Evolutionary conservation across 2,113 vertebrate genomes (phyloP).

Genomic region (Furnarius figulus): DNA sequence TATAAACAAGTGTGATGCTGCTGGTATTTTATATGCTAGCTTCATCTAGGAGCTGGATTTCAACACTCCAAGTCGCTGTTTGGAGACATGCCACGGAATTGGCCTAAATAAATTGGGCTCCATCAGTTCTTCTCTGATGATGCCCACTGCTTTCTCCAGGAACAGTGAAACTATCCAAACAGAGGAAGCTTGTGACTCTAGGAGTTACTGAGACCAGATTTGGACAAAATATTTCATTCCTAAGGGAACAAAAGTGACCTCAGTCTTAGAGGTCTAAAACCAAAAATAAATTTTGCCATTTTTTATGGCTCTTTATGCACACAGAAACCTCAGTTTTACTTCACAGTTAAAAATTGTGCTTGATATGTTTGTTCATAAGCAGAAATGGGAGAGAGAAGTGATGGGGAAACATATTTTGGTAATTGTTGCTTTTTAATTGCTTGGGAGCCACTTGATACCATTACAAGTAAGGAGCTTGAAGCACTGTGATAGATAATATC

Average conservation of each 20-base stretch:
- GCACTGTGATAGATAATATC: slow-evolving; percentile 38
- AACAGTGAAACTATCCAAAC: not conserved
- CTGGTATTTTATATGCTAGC: not conserved
- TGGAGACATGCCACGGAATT: not conserved
- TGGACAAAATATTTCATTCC: slow-evolving; percentile 38
- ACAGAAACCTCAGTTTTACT: not conserved
- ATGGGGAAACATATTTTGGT: not conserved
- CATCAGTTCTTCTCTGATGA: not conserved
- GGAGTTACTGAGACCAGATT: slow-evolving; percentile 1
- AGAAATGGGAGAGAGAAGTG: not conserved
- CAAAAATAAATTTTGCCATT: slow-evolving; percentile 5
- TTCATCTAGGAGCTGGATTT: not conserved
- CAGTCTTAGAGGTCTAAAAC: not conserved
- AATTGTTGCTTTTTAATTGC: slow-evolving; percentile 10
- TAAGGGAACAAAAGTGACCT: slow-evolving; percentile 25
- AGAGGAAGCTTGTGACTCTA: not conserved
- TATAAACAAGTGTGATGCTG: not conserved
- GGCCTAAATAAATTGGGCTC: not conserved
- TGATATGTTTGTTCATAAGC: not conserved
- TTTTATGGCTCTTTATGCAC: not conserved
- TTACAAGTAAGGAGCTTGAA: not conserved
- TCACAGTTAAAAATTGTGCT: not conserved
- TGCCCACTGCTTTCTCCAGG: not conserved
- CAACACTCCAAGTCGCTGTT: not conserved
- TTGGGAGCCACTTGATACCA: not conserved